Conservation (phyloP, 2,113 vertebrate genomes). For the Nyctereutes procyonoides region DNA sequence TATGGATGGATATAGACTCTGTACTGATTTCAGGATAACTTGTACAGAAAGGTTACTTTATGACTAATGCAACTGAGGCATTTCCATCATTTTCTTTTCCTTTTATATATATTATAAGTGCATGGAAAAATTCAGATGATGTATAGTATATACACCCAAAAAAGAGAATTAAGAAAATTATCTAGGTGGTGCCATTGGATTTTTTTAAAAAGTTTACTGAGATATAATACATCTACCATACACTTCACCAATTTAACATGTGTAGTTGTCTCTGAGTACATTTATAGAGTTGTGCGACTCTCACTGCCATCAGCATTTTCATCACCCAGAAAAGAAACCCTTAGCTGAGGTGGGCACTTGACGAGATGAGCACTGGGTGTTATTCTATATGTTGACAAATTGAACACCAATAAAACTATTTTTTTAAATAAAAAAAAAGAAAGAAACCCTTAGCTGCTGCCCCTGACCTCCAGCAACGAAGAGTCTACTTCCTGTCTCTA, state of each 20-base stretch:
- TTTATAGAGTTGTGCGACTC: neutral
- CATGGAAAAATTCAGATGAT: neutral
- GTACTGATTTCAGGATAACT: constrained; percentile 32
- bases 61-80: neutral
- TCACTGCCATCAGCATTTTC: neutral
- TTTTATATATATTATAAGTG: neutral
- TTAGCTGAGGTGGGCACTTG: too few relatives aligned
- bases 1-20: neutral
- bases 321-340: neutral
- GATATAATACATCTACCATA: neutral
- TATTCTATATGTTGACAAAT: too few relatives aligned
- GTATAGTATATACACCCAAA: neutral
- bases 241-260: neutral
- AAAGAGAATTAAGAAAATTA: constrained; percentile 26
- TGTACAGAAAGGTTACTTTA: neutral
- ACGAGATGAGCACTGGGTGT: too few relatives aligned
- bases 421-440: too few relatives aligned
- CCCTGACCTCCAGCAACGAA: too few relatives aligned
- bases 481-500: too few relatives aligned
- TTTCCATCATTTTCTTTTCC: constrained; percentile 34
- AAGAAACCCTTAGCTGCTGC: too few relatives aligned
- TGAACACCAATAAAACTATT: too few relatives aligned
- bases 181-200: neutral
- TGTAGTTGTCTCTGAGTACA: neutral
- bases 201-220: neutral